Evolutionary conservation across 1,140 invertebrate genomes (phyloP), one percentile per base, ranked within the genome.

Genomic region (Orius laevigatus): DNA sequence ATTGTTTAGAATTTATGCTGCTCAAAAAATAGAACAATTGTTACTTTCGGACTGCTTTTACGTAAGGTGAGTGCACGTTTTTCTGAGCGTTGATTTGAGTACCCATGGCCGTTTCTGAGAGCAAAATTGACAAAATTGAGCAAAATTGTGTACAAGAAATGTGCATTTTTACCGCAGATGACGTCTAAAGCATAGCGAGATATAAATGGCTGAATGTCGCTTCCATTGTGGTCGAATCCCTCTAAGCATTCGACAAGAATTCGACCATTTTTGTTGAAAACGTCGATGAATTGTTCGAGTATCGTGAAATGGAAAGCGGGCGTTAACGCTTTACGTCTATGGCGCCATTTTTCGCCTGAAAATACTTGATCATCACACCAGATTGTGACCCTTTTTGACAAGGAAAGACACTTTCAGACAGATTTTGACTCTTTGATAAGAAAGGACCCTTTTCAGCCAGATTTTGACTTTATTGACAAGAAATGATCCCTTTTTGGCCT

Each of bases 281-380:
- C 67, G 8, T 73, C 68, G 0, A 82, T 53, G 59, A 84, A 87
- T 53, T 79, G 68, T 46, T 84, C 73, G 14, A 88, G 63, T 46
- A 89, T 86, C 57, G 79, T 76, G 59, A 86, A 87, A 62, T 90
- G 84, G 59, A 90, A 89, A 1, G 84, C 77, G 2, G 85, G 85
- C 0, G 85, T 89, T 10, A 89, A 61, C 34, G 83, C 61, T 62
- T 78, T 80, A 10, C 82, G 60, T 43, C 76, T 64, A 0, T 55
- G 59, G 38, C 68, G 68, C 82, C 82, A 85, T 65, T 76, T 77
- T 6, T 62, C 60, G 12, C 76, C 75, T 54, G 15, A 1, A 60
- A 54, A 48, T 38, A 51, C 31, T 3, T 40, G 44, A 47, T 3
- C 45, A 46, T 57, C n/a, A n/a, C n/a, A n/a, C n/a, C n/a, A n/a